Conservation (phyloP, 2,113 vertebrate genomes). For the Mus musculus region DNA sequence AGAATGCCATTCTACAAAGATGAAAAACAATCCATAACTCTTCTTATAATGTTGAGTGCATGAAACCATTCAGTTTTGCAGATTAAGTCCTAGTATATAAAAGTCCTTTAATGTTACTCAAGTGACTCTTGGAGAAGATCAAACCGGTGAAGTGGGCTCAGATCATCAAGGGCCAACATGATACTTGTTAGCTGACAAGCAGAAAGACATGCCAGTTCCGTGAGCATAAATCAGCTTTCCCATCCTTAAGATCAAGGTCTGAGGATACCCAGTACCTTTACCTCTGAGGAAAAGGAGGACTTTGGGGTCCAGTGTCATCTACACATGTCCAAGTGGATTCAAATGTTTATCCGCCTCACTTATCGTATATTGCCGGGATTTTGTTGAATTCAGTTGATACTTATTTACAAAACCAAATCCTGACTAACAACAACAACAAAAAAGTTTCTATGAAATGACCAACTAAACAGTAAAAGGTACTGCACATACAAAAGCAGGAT, state of each 20-base stretch:
- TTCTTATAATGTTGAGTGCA: constrained; percentile 13
- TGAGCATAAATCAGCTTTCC: constrained; percentile 6
- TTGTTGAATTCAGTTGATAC: not conserved
- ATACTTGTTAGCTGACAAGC: not conserved
- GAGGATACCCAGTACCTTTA: not conserved
- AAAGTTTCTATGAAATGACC: not conserved
- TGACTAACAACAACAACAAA: not conserved
- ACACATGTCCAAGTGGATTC: not conserved
- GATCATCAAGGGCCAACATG: not conserved
- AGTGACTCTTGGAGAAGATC: not conserved
- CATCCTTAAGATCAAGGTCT: not conserved
- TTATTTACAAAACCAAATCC: constrained; percentile 1
- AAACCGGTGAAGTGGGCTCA: not conserved
- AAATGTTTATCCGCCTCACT: not conserved
- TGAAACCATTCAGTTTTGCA: not conserved
- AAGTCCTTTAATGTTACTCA: not conserved
- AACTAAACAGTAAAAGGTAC: constrained; percentile 28
- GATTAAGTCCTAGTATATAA: constrained; percentile 37
- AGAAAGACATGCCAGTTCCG: not conserved
- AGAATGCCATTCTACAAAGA: not conserved
- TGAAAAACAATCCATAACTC: not conserved
- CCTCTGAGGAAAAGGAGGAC: not conserved
- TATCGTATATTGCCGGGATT: not conserved
- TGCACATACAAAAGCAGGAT: not conserved
- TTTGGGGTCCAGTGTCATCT: not conserved